A percentile compares a stretch with the other conserved stretches of the same genome.
phyloP scores from a whole-genome alignment of 2,888 invertebrate genomes.

The Acronicta alni region DNA sequence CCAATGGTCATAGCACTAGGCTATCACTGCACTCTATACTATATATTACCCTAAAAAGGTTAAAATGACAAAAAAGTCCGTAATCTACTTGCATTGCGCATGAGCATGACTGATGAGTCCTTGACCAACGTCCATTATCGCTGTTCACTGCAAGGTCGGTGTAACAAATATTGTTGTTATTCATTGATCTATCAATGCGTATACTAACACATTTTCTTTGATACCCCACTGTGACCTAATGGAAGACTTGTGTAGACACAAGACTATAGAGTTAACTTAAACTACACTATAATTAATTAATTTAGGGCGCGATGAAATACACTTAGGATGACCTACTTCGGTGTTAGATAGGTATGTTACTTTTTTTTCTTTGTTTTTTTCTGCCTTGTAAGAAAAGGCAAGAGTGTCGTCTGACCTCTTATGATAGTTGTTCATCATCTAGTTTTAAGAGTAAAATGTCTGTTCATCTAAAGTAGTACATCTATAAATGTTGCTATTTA shows the following conservation, averaged over 20 bases:
- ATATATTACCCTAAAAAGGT: no score
- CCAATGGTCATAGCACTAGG: no score
- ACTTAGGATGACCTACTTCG: slow-evolving; percentile 27
- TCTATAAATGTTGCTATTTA: no score
- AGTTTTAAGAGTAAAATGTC: no score
- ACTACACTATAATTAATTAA: slow-evolving; percentile 16
- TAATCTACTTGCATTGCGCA: no score
- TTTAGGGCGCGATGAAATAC: slow-evolving; percentile 10
- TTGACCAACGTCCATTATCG: slow-evolving; percentile 26
- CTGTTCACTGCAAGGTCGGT: slow-evolving; percentile 29
- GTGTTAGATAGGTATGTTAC: no score
- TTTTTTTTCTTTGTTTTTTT: slow-evolving; percentile 2
- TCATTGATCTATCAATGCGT: slow-evolving; percentile 15
- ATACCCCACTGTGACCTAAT: slow-evolving; percentile 21
- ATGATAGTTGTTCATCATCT: no score
- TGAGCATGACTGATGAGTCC: slow-evolving; percentile 24
- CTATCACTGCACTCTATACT: no score
- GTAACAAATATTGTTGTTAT: slow-evolving; percentile 6
- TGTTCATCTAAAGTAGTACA: no score
- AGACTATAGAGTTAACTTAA: not conserved
- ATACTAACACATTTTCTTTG: not conserved
- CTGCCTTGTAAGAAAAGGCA: not conserved
- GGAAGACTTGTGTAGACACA: slow-evolving; percentile 13
- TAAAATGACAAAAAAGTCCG: no score
- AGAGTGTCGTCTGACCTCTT: slow-evolving; percentile 3